A percentile compares a stretch with the other conserved stretches of the same genome.
These are phyloP conservation scores for Cerastoderma edule DNA, from an alignment of 2,888 invertebrate species.

Conservation along the genomic window DNA sequence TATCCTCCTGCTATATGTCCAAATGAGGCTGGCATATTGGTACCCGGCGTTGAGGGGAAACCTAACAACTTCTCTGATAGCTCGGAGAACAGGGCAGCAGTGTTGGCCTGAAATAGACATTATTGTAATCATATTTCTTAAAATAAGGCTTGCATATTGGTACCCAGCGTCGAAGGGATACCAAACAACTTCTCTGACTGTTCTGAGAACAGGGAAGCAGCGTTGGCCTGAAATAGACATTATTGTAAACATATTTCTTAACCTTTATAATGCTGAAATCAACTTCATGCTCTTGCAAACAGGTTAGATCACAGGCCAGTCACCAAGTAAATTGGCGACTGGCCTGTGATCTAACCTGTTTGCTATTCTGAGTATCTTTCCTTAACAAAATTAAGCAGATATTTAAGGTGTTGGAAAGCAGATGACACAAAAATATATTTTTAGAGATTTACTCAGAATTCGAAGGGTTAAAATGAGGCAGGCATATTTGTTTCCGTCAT, in stretches of 20 bases:
- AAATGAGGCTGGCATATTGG: constrained; percentile 85
- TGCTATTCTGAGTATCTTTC: too few species aligned
- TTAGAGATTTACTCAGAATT: too few species aligned
- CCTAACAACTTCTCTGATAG: constrained; percentile 83
- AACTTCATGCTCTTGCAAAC: too few species aligned
- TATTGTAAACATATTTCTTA: too few species aligned
- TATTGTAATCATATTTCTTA: too few species aligned
- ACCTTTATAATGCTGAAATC: too few species aligned
- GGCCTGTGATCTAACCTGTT: too few species aligned
- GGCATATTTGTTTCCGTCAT: constrained; percentile 85
- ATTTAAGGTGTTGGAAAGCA: too few species aligned
- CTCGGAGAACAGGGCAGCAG: constrained; percentile 80
- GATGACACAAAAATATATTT: too few species aligned
- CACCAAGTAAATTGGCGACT: too few species aligned
- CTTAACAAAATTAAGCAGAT: too few species aligned
- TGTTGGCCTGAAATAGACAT: constrained; percentile 84
- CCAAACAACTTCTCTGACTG: constrained; percentile 83
- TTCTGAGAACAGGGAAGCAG: constrained; percentile 80
- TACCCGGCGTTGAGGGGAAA: constrained; percentile 83
- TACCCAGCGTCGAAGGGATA: constrained; percentile 83
- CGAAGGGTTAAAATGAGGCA: constrained; percentile 85
- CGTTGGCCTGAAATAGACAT: constrained; percentile 84
- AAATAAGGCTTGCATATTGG: constrained; percentile 85
- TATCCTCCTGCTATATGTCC: constrained; percentile 85
- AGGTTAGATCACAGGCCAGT: too few species aligned